Conservation (phyloP, 1,140 invertebrate genomes). For the Drosophila tsacasi region DNA sequence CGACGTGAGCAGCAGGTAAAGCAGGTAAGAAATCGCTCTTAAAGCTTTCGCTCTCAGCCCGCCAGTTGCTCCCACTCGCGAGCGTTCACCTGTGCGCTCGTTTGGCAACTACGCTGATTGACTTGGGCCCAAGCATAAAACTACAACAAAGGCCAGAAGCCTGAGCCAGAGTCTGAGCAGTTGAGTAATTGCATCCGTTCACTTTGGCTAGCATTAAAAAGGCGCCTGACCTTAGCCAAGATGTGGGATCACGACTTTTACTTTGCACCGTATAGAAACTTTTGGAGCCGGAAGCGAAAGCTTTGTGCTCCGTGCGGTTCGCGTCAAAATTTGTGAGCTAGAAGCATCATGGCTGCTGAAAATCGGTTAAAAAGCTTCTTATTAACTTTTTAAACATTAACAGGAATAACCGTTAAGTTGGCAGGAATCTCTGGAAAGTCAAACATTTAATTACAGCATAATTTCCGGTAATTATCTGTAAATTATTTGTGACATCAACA, state of each 20-base stretch:
- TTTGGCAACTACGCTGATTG: conserved; percentile 56
- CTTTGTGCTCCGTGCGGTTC: conserved; percentile 12
- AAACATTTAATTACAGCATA: background rate
- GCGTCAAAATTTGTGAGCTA: background rate
- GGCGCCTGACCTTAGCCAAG: conserved; percentile 53
- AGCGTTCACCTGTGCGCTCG: conserved; percentile 63
- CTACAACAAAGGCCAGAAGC: conserved; percentile 54
- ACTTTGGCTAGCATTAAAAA: conserved; percentile 59
- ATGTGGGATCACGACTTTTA: conserved; percentile 58
- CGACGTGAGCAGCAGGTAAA: conserved; percentile 74
- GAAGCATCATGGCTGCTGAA: background rate
- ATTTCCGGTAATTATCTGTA: background rate
- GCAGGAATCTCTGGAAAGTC: background rate
- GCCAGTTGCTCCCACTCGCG: conserved; percentile 30
- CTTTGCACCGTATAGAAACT: conserved; percentile 12
- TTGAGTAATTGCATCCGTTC: conserved; percentile 72
- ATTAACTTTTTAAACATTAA: background rate
- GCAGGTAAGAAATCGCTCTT: conserved; percentile 50
- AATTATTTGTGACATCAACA: background rate
- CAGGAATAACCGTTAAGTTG: background rate
- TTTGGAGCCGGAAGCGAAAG: conserved; percentile 36
- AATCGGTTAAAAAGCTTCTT: background rate
- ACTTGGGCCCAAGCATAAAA: conserved; percentile 55
- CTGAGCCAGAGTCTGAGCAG: conserved; percentile 7
- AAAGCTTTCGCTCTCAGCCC: conserved; percentile 34